Conservation (phyloP, 1,140 invertebrate genomes). For the Hirudo medicinalis region DNA sequence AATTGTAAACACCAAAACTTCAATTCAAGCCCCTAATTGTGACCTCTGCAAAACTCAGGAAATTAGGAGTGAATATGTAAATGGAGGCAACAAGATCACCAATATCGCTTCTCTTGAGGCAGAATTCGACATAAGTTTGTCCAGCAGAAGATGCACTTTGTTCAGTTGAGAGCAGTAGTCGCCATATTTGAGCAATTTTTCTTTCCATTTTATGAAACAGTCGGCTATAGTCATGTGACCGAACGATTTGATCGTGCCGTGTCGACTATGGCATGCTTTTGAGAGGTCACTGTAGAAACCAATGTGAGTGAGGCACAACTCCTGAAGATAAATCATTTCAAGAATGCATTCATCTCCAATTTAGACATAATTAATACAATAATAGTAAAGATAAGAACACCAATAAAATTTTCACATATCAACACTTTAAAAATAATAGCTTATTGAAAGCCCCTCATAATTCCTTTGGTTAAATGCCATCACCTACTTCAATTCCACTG, state of each 20-base stretch:
- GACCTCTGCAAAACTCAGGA: too few relatives aligned
- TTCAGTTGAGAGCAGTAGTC: conserved; percentile 87
- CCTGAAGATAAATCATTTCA: conserved; percentile 42
- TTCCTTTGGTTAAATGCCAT: not conserved
- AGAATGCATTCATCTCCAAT: not conserved
- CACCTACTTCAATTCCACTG: not conserved
- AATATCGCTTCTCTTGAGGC: not conserved
- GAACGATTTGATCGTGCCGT: conserved; percentile 16
- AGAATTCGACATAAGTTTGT: conserved; percentile 53
- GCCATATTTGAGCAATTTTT: conserved; percentile 80
- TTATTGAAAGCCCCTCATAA: too few relatives aligned
- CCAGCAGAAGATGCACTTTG: conserved; percentile 58
- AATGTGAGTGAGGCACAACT: conserved; percentile 70
- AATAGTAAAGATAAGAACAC: not conserved
- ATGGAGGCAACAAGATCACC: not conserved
- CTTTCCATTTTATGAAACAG: conserved; percentile 76
- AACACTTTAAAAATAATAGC: too few relatives aligned
- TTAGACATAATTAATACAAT: not conserved
- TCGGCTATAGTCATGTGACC: conserved; percentile 39
- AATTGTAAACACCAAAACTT: too few relatives aligned
- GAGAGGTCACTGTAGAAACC: conserved; percentile 65
- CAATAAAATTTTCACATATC: not conserved
- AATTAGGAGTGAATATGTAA: not conserved
- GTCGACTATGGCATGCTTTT: conserved; percentile 49
- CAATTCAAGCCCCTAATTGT: too few relatives aligned